Conservation (phyloP, 1,140 invertebrate genomes). For the Hydropsyche tenuis region DNA sequence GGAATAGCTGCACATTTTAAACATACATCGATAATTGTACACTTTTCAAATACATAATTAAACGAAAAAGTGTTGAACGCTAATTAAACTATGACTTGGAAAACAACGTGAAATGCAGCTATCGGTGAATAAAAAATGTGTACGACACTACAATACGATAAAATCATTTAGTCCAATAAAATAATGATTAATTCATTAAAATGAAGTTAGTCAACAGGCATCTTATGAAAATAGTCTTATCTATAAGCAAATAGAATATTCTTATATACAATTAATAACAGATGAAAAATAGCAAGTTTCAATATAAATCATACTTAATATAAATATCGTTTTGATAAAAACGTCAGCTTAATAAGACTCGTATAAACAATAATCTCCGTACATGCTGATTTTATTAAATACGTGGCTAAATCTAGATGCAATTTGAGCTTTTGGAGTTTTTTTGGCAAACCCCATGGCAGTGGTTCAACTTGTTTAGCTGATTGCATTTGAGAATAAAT, state of each 20-base stretch:
- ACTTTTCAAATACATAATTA: neutral
- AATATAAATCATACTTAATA: neutral
- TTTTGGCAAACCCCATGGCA: conserved; percentile 26
- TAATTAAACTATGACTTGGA: too few relatives aligned
- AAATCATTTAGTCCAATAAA: neutral
- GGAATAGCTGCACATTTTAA: too few relatives aligned
- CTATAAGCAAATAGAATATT: conserved; percentile 16
- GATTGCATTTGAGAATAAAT: conserved; percentile 21
- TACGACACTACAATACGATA: neutral
- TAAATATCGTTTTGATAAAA: neutral
- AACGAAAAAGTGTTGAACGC: neutral
- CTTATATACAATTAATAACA: conserved; percentile 7
- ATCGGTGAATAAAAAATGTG: neutral
- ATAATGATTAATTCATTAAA: neutral
- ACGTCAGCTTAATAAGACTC: neutral
- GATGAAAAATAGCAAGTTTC: conserved; percentile 3
- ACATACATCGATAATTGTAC: too few relatives aligned
- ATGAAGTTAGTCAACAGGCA: too few relatives aligned
- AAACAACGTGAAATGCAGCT: too few relatives aligned
- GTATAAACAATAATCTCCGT: too few relatives aligned
- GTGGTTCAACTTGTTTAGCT: conserved; percentile 35
- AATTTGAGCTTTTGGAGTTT: conserved; percentile 26
- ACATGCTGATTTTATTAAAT: too few relatives aligned
- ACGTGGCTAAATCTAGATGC: neutral
- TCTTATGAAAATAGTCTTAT: conserved; percentile 19